Conservation (phyloP, 1,140 invertebrate species). For the Pteromalus puparum region DNA sequence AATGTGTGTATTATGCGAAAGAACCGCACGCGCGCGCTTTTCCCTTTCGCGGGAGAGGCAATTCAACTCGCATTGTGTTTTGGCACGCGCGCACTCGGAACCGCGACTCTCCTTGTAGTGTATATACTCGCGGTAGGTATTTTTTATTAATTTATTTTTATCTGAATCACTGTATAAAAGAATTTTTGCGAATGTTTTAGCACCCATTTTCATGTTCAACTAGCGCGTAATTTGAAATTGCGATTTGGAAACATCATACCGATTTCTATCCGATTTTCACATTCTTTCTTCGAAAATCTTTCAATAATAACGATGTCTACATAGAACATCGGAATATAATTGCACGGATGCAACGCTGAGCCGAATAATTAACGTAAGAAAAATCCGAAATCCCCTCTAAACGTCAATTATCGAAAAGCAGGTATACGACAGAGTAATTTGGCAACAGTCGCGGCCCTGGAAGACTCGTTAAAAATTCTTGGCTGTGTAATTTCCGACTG, state of each 20-base stretch:
- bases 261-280: no score
- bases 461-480: constrained; percentile 1
- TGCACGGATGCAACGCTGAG: not conserved
- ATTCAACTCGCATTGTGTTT: constrained; percentile 33
- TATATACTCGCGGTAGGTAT: no score
- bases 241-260: no score
- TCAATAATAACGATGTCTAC: no score
- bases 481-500: constrained; percentile 10
- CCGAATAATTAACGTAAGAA: not conserved
- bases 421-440: not conserved
- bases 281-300: no score
- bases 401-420: not conserved
- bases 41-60: constrained; percentile 13
- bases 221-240: no score
- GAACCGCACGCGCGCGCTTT: constrained; percentile 8
- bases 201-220: no score
- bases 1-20: not conserved
- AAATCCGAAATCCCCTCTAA: not conserved
- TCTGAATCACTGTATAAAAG: not conserved
- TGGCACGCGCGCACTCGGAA: not conserved
- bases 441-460: not conserved
- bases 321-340: not conserved
- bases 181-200: not conserved
- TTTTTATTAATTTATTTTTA: no score
- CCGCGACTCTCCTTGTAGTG: not conserved